Evolutionary conservation across 2,888 invertebrate genomes (phyloP), one percentile per base, ranked within the genome.

Genomic region (Loripinus fragilis): DNA sequence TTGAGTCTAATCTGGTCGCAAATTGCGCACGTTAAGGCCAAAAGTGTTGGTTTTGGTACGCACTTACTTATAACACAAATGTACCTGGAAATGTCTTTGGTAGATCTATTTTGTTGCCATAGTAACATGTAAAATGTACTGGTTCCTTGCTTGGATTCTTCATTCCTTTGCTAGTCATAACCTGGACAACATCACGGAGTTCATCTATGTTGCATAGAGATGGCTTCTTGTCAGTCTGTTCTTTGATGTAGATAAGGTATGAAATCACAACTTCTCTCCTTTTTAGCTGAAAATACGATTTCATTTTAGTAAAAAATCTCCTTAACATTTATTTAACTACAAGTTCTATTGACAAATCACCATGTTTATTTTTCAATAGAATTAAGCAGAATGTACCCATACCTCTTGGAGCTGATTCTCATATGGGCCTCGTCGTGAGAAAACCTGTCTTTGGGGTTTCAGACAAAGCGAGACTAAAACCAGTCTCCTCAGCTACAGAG

Each of bases 181-280:
- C 73, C 30, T 87, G 82, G 41, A 85, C 90, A 42, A 87, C 80
- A 17, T 87, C 76, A 71, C 79, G 78, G 48, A 93, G 80, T 42
- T 90, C 90, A 8, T 88, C 86, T 78, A 90, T 76, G 76, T 89
- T 88, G 60, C 92, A 76, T 30, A 91, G 68, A 17, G 86, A 83
- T 15, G 83, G 77, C 42, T 91, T 80, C 33, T 76, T 76, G n/a
- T 90, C 88, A n/a, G 76, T 71, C 72, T 91, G 88, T 23, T 89
- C 85, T 73, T 91, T 92, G 50, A 92, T 89, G 85, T 90, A 92
- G 5, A 90, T 75, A n/a, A 92, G 33, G 80, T 92, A 92, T 33
- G 88, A 86, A 64, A 91, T 80, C 15, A 92, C 83, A 15, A 90
- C 86, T 0, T 88, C 86, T 15, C 77, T 65, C 0, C 71, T 80